Percentiles rank a stretch among this genome's conserved stretches.
These are phyloP conservation scores for Scaptomyza hsui DNA, from an alignment of 1,140 invertebrate species.

Conservation along the genomic window DNA sequence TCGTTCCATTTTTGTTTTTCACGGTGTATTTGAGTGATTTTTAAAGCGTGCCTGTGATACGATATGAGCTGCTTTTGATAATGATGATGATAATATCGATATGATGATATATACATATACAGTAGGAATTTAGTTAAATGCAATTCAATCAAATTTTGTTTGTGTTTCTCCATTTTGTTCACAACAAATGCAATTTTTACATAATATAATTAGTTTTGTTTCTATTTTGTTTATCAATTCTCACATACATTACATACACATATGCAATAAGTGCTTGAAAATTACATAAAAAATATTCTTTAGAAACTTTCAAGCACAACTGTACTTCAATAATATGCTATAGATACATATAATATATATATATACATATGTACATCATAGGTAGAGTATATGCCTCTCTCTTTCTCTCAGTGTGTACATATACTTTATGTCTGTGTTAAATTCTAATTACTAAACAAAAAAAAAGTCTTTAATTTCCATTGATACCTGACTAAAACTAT, in stretches of 20 bases:
- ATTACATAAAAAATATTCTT: too few relatives aligned
- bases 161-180: slow-evolving; percentile 23
- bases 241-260: neutral
- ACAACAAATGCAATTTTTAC: slow-evolving; percentile 41
- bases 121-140: slow-evolving; percentile 62
- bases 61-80: slow-evolving; percentile 70
- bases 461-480: slow-evolving; percentile 58
- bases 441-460: slow-evolving; percentile 38
- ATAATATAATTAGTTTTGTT: slow-evolving; percentile 26
- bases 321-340: slow-evolving; percentile 60
- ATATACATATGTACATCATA: slow-evolving; percentile 10
- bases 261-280: slow-evolving; percentile 47
- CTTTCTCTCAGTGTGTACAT: slow-evolving; percentile 5
- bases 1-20: neutral
- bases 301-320: slow-evolving; percentile 35
- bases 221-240: slow-evolving; percentile 8
- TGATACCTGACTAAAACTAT: slow-evolving; percentile 77
- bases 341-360: slow-evolving; percentile 17
- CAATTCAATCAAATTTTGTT: slow-evolving; percentile 48
- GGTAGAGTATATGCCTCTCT: neutral
- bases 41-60: slow-evolving; percentile 83
- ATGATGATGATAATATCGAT: slow-evolving; percentile 20
- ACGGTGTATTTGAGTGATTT: slow-evolving; percentile 43
- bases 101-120: neutral
- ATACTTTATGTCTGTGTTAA: slow-evolving; percentile 49